phyloP scores from a whole-genome alignment of 37 sponge, comb jelly and placozoan species.

The Aplysina aerophoba region DNA sequence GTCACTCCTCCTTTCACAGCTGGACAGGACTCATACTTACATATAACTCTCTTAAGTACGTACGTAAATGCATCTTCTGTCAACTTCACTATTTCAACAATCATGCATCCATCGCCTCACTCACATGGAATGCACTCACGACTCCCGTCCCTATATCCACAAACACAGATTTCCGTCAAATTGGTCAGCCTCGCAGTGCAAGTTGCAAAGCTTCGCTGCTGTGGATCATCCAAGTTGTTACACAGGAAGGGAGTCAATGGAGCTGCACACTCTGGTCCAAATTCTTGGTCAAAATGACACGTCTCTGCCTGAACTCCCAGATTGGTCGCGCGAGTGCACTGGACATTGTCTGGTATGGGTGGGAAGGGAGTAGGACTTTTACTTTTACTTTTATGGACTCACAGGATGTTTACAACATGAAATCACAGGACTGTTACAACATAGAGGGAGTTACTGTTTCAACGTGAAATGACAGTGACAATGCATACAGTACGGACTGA shows the following conservation, averaged over 20 bases:
- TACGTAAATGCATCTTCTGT: too few relatives aligned
- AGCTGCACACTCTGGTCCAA: background rate
- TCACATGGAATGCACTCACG: slow-evolving; percentile 14
- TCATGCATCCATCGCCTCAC: too few relatives aligned
- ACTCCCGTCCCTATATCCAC: slow-evolving; percentile 1
- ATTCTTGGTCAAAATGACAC: slow-evolving; percentile 54
- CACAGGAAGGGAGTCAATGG: slow-evolving; percentile 12
- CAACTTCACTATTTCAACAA: background rate
- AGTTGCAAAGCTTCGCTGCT: background rate
- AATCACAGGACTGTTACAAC: too few relatives aligned
- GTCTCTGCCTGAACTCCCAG: slow-evolving; percentile 36
- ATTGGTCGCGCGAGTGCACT: slow-evolving; percentile 25
- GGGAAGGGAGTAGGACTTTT: too few relatives aligned
- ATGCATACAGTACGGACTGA: too few relatives aligned
- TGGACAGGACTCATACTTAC: too few relatives aligned
- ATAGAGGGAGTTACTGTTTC: too few relatives aligned
- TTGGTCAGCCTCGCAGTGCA: background rate
- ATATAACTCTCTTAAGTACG: too few relatives aligned
- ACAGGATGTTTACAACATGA: too few relatives aligned
- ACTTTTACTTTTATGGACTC: too few relatives aligned
- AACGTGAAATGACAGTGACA: too few relatives aligned
- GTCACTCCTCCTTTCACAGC: too few relatives aligned
- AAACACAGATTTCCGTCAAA: background rate
- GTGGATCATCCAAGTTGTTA: background rate
- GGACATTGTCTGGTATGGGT: slow-evolving; percentile 49